Evolutionary conservation across 1,140 invertebrate genomes (phyloP), one percentile per base, ranked within the genome.

Genomic region (Lordiphosa clarofinis): DNA sequence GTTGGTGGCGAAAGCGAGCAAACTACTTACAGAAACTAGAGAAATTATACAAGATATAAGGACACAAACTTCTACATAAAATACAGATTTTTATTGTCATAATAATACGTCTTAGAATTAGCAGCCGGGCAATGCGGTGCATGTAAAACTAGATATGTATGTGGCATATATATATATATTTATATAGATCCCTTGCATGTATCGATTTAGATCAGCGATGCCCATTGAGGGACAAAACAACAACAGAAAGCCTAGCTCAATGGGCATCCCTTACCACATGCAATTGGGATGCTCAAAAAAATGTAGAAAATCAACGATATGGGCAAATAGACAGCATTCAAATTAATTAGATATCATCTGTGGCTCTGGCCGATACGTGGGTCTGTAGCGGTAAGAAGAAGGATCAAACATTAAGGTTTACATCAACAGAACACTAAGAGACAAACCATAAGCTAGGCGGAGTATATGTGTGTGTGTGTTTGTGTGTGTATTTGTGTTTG

Each of bases 281-380:
- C 57, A 70, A 44, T 24, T 35, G 28, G 56, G 15, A 46, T 38
- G 42, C 15, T 49, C 63, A 73, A 78, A 79, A 31, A 73, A 79
- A 39, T 67, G 59, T 58, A 64, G 53, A 74, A 73, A 86, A 86
- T 63, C 74, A 52, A 57, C 79, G 79, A 70, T 73, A 59, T 35
- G 58, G 78, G 78, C 68, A 70, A 71, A 84, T 84, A 84, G 78
- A 84, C 46, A 84, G 78, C 78, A 84, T 84, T 84, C 52, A 84
- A 84, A 84, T 84, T 84, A 59, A 65, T 50, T 24, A 46, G 43
- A 46, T 31, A 31, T 3, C 11, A 13, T 12, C 24, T 50, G 35
- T 33, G 63, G 47, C 53, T 60, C 44, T 69, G 65, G 65, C 65
- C 65, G 65, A 66, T 57, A 33, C 55, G 24, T 46, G 48, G 56